phyloP scores from a whole-genome alignment of 2,888 invertebrate species.

The Synanthedon myopaeformis region DNA sequence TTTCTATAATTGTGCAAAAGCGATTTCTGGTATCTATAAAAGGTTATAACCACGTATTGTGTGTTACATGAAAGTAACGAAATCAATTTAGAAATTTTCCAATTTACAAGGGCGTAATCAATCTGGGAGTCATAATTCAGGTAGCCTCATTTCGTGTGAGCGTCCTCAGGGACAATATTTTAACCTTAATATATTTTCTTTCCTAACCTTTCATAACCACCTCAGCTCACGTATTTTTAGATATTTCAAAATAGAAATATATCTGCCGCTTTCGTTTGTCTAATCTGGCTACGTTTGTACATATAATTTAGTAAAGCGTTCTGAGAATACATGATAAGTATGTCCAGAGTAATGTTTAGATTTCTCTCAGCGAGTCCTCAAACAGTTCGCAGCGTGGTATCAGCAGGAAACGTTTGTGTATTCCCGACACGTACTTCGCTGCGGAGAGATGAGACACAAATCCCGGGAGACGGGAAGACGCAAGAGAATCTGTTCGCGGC shows the following conservation, averaged over 20 bases:
- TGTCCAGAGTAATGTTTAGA: constrained; percentile 9
- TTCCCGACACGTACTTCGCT: constrained; percentile 52
- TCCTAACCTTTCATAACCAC: constrained; percentile 38
- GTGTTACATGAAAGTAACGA: no score
- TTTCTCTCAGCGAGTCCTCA: constrained; percentile 10
- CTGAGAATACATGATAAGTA: not conserved
- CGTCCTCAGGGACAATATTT: constrained; percentile 44
- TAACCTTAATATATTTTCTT: constrained; percentile 51
- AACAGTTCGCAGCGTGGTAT: constrained; percentile 15
- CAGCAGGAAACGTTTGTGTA: constrained; percentile 19
- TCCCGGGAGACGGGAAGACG: constrained; percentile 46
- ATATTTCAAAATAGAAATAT: not conserved
- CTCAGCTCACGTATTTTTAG: constrained; percentile 5
- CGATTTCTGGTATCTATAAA: no score
- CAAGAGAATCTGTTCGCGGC: constrained; percentile 43
- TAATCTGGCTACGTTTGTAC: not conserved
- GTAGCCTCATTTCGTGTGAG: constrained; percentile 34
- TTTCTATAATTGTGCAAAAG: no score
- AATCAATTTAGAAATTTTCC: no score
- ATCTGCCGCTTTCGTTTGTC: not conserved
- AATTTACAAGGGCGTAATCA: not conserved
- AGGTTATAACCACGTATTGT: no score
- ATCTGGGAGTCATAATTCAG: constrained; percentile 36
- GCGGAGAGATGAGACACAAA: constrained; percentile 59
- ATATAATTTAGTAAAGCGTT: not conserved